These are phyloP conservation scores for Halcyon badia DNA, from an alignment of 2,797 vertebrate species.

Conservation along the genomic window DNA sequence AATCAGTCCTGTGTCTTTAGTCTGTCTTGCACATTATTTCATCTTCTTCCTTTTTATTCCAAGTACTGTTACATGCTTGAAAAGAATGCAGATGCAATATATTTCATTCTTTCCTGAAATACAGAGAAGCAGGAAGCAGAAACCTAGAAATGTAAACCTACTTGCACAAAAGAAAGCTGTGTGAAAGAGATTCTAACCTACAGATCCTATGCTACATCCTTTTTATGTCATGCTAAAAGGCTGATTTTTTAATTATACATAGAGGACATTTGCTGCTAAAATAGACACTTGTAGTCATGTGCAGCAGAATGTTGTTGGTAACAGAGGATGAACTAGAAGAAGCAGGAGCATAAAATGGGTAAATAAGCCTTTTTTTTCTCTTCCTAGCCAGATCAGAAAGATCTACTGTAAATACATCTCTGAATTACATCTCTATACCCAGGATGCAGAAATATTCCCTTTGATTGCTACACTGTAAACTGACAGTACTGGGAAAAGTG, in stretches of 20 bases:
- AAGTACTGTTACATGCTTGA: background rate
- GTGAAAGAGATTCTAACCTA: background rate
- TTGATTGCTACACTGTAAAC: background rate
- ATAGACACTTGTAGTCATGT: background rate
- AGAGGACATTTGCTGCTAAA: background rate
- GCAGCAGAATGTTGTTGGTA: background rate
- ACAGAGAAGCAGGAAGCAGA: background rate
- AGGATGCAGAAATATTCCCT: background rate
- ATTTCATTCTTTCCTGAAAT: background rate
- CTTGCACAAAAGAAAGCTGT: background rate
- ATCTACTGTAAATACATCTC: background rate
- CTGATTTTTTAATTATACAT: background rate
- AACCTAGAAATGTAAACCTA: background rate
- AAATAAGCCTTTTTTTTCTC: background rate
- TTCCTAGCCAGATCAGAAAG: background rate
- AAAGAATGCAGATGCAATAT: background rate
- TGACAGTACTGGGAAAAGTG: background rate
- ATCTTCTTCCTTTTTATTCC: background rate
- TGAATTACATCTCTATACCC: background rate
- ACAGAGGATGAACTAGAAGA: background rate
- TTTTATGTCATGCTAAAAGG: background rate
- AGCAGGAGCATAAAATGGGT: background rate
- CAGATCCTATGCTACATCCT: background rate
- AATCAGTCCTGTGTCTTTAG: background rate
- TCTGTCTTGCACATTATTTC: background rate